Base-by-base conservation (phyloP, 1,140 invertebrate genomes). In the Atopsyche davidsoni region DNA sequence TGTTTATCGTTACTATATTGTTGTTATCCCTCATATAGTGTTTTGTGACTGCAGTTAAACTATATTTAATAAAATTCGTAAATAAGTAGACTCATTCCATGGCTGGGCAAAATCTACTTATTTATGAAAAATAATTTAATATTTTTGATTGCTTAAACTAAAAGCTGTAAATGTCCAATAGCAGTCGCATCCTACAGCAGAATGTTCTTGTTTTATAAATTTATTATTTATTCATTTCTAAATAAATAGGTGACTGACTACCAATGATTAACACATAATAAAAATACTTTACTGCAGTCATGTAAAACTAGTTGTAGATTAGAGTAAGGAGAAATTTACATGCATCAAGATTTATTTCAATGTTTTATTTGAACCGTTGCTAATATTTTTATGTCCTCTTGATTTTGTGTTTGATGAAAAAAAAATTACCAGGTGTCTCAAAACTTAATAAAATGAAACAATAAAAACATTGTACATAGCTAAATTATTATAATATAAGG, bases 1-100 rank as follows among this genome's bases (percentile, higher is more conserved):
- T 57, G 55, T 57, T 57, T 42, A 57, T 50, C 41, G 49, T 57
- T 57, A 46, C 50, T 57, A 57, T 16, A 56, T 53, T 53, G 55
- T 57, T 57, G 50, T 53, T 57, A 50, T 40, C 43, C 49, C 32
- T 51, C 28, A 34, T 35, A 44, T 47, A 57, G 54, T 35, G 14
- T 34, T 43, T 16, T 45, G 50, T 38, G 49, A 34, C 36, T 35
- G 42, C 54, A 52, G 46, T 57, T 46, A 38, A 53, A 36, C 19
- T 9, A 28, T n/a, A 28, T 21, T 4, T 39, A 13, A 24, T 2
- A 6, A 9, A 3, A 11, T 39, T 23, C 2, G 16, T 41, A 35
- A 49, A 47, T 47, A 47, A n/a, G 38, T 49, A 24, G 23, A 35
- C 23, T 16, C 23, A 48, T 43, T 53, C 51, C 50, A 53, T 57